Evolutionary conservation across 2,888 invertebrate genomes (phyloP).

Genomic region (Acronicta aceris): DNA sequence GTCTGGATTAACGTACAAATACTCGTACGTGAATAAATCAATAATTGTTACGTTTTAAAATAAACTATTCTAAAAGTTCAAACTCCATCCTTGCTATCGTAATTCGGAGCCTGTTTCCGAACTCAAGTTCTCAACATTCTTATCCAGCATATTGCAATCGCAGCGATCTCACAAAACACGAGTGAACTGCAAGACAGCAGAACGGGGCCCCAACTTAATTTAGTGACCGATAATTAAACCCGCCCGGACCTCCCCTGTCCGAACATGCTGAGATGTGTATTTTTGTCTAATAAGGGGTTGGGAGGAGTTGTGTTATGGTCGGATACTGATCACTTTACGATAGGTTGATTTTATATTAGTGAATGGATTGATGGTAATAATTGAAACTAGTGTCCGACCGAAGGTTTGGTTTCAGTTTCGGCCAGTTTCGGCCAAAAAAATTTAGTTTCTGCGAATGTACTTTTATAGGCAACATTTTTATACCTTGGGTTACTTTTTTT

Average conservation of each 20-base stretch:
- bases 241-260: constrained; percentile 56
- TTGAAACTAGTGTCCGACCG: too few relatives aligned
- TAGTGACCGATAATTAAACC: constrained; percentile 74
- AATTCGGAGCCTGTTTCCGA: constrained; percentile 19
- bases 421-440: too few relatives aligned
- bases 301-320: constrained; percentile 18
- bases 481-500: too few relatives aligned
- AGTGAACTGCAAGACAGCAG: constrained; percentile 68
- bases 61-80: too few relatives aligned
- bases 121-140: constrained; percentile 50
- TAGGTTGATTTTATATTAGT: background rate
- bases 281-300: constrained; percentile 75
- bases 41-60: too few relatives aligned
- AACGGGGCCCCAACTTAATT: constrained; percentile 69
- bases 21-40: too few relatives aligned
- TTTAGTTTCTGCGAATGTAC: too few relatives aligned
- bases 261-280: constrained; percentile 79
- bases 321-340: constrained; percentile 24
- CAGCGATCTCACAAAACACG: constrained; percentile 65
- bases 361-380: background rate
- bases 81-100: background rate
- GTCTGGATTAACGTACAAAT: too few relatives aligned
- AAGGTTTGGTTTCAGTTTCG: too few relatives aligned
- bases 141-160: constrained; percentile 53
- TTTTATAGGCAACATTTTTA: too few relatives aligned